Conservation (phyloP, 1,140 invertebrate species). For the Cherax destructor region DNA sequence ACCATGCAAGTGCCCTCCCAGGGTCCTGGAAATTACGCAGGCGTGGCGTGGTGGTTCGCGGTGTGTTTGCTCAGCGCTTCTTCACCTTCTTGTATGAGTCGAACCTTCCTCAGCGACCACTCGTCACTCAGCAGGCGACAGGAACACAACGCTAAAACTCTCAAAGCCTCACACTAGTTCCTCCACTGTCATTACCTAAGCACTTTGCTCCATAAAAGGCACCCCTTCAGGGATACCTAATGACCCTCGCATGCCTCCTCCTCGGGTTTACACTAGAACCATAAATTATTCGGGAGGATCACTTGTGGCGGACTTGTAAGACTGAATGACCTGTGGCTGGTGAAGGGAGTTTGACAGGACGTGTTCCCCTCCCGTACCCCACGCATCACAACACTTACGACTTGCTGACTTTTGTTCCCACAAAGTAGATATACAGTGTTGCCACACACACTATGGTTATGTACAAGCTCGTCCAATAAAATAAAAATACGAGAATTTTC, state of each 20-base stretch:
- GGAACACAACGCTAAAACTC: neutral
- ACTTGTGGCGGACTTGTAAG: slow-evolving; percentile 19
- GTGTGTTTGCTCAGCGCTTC: too few relatives aligned
- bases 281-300: slow-evolving; percentile 15
- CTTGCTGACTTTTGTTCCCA: too few relatives aligned
- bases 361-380: too few relatives aligned
- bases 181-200: slow-evolving; percentile 9
- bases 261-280: slow-evolving; percentile 5
- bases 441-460: too few relatives aligned
- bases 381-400: too few relatives aligned
- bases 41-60: neutral
- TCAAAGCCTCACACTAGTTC: neutral
- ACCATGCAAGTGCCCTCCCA: too few relatives aligned
- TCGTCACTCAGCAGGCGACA: slow-evolving; percentile 2
- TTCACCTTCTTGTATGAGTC: neutral
- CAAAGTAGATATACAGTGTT: too few relatives aligned
- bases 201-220: neutral
- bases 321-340: too few relatives aligned
- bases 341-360: too few relatives aligned
- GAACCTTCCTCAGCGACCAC: neutral
- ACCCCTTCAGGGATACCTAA: neutral
- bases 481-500: too few relatives aligned
- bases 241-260: slow-evolving; percentile 1
- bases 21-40: neutral
- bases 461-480: too few relatives aligned